Base-by-base conservation (phyloP, 2,113 vertebrate genomes). In the Embiotoca jacksoni region DNA sequence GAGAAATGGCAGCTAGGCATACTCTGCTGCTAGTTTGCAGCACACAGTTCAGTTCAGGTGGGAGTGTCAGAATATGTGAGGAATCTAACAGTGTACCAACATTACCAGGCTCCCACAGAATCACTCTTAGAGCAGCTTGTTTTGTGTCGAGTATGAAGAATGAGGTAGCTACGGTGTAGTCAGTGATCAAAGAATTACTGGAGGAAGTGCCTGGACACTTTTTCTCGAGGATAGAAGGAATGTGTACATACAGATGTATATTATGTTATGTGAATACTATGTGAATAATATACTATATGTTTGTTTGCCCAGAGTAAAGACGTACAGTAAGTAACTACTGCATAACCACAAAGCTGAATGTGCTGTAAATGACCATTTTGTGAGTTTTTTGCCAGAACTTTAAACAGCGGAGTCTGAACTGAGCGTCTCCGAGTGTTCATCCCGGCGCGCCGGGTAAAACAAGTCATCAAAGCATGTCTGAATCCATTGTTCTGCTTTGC, bases 171-270 rank as follows among this genome's bases (percentile, higher is more conserved):
- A 61, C 35, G 73, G 80, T 64, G 56, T 56, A 67, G 60, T 74
- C 71, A 54, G 81, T 47, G 72, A 83, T 82, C 63, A n/a, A 61
- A 60, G 59, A 52, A 65, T 85, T 67, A 41, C 76, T 83, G 83
- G 69, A 90, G 89, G 81, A 93, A 93, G 93, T 94, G 93, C 94
- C 92, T 93, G 92, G 92, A 93, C 86, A 88, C 80, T 91, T 89
- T 86, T 83, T 83, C 66, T 81, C 1, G 63, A 71, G 36, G 85
- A 62, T 83, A 63, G 67, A 91, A 82, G 82, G 81, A 91, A 64
- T 77, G 74, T 94, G 92, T 91, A 91, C 86, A 95, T 94, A 95
- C 89, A 92, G 90, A 88, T 95, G 93, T 95, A 95, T 92, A 94
- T 93, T 93, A 91, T 88, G 89, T 94, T 80, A 80, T 94, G 92